Conservation (phyloP, 1,140 invertebrate species). For the Drosophila leontia region DNA sequence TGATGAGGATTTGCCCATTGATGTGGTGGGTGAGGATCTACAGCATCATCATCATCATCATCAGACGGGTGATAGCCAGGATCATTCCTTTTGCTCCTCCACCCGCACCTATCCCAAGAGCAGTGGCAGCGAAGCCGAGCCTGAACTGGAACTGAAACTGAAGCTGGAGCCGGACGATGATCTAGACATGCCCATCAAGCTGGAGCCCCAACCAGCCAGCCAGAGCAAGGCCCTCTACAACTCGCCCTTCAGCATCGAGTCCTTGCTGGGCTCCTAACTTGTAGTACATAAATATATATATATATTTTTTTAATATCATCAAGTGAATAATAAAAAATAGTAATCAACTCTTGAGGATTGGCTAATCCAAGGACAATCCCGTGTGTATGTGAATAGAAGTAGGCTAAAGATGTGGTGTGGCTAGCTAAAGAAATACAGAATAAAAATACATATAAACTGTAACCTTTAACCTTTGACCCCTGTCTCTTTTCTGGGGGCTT, state of each 20-base stretch:
- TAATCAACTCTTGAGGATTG: not conserved
- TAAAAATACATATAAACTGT: constrained; percentile 4
- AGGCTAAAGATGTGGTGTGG: constrained; percentile 30
- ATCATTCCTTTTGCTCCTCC: constrained; percentile 87
- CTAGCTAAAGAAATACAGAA: constrained; percentile 1
- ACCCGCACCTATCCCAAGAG: constrained; percentile 76
- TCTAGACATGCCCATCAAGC: constrained; percentile 12
- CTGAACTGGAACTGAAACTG: not conserved
- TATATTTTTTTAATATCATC: not conserved
- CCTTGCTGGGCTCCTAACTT: constrained; percentile 86
- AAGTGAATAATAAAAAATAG: too few relatives aligned
- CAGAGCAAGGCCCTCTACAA: constrained; percentile 45
- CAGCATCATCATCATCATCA: not conserved
- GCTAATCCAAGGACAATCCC: not conserved
- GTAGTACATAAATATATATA: not conserved
- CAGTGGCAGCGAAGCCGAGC: constrained; percentile 35
- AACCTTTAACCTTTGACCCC: not conserved
- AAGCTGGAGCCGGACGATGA: not conserved
- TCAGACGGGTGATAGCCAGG: constrained; percentile 84
- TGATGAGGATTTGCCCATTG: constrained; percentile 78
- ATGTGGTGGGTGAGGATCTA: constrained; percentile 85
- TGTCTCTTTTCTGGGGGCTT: constrained; percentile 8
- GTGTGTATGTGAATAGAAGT: not conserved
- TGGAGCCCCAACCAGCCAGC: constrained; percentile 9
- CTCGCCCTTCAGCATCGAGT: constrained; percentile 93